Evolutionary conservation across 2,888 invertebrate species (phyloP).

Genomic region (Byasa hedistus): DNA sequence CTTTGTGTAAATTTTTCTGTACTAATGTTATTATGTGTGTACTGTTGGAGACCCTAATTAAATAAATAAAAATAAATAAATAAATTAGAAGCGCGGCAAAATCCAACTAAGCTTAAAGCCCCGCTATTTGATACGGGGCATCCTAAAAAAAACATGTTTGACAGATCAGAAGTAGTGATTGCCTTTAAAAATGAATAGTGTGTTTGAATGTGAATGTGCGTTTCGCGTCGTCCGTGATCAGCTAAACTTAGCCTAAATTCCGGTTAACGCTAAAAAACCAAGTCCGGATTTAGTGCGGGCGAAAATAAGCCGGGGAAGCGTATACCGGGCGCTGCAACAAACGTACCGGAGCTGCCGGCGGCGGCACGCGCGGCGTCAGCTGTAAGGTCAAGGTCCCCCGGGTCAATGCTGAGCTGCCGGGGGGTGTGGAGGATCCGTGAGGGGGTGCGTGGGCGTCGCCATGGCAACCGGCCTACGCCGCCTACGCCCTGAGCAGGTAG

Average conservation of each 20-base stretch:
- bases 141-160: too few relatives aligned
- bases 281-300: slow-evolving; percentile 64
- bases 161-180: too few relatives aligned
- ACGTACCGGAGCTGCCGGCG: slow-evolving; percentile 36
- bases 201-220: not conserved
- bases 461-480: slow-evolving; percentile 70
- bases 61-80: too few relatives aligned
- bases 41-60: too few relatives aligned
- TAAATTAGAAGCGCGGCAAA: too few relatives aligned
- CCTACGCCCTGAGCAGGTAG: slow-evolving; percentile 63
- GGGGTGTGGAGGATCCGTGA: slow-evolving; percentile 29
- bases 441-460: slow-evolving; percentile 64
- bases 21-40: too few relatives aligned
- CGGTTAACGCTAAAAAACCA: slow-evolving; percentile 25
- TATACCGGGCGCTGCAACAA: slow-evolving; percentile 22
- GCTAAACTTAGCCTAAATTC: slow-evolving; percentile 19
- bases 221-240: not conserved
- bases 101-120: too few relatives aligned
- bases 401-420: slow-evolving; percentile 61
- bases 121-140: too few relatives aligned
- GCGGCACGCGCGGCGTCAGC: slow-evolving; percentile 59
- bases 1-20: too few relatives aligned
- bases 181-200: too few relatives aligned
- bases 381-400: slow-evolving; percentile 73
- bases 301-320: slow-evolving; percentile 56